These are phyloP conservation scores for Mesopsocus fuscifrons DNA, from an alignment of 2,888 invertebrate genomes.

Conservation along the genomic window DNA sequence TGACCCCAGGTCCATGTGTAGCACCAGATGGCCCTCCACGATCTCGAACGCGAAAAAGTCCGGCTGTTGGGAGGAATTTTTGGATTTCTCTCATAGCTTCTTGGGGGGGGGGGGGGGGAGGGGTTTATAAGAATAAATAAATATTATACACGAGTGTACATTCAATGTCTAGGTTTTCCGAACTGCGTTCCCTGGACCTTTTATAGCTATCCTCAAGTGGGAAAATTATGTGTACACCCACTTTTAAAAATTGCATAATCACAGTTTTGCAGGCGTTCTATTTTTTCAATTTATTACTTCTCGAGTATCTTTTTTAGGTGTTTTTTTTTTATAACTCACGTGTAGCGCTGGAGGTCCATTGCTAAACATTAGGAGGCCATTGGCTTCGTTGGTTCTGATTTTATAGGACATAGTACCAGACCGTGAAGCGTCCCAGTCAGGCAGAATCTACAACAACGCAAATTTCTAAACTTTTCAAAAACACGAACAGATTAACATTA, in stretches of 20 bases:
- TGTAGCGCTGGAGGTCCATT: conserved; percentile 36
- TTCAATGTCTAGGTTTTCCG: no score
- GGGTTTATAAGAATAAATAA: no score
- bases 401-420: conserved; percentile 82
- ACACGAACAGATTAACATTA: conserved; percentile 9
- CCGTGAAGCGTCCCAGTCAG: conserved; percentile 80
- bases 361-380: conserved; percentile 85
- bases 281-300: no score
- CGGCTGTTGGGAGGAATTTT: conserved; percentile 34
- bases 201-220: no score
- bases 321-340: no score
- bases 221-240: no score
- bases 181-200: no score
- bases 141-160: no score
- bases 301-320: no score
- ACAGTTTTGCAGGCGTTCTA: no score
- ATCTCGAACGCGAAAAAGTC: conserved; percentile 90
- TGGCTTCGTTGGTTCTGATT: conserved; percentile 87
- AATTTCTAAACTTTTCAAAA: no score
- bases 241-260: no score
- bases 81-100: neutral
- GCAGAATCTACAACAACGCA: conserved; percentile 45
- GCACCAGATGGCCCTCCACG: conserved; percentile 80
- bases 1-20: conserved; percentile 81
- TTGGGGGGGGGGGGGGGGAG: neutral